Base-by-base conservation (phyloP, 2,797 vertebrate species). In the Crocodylus rhombifer region DNA sequence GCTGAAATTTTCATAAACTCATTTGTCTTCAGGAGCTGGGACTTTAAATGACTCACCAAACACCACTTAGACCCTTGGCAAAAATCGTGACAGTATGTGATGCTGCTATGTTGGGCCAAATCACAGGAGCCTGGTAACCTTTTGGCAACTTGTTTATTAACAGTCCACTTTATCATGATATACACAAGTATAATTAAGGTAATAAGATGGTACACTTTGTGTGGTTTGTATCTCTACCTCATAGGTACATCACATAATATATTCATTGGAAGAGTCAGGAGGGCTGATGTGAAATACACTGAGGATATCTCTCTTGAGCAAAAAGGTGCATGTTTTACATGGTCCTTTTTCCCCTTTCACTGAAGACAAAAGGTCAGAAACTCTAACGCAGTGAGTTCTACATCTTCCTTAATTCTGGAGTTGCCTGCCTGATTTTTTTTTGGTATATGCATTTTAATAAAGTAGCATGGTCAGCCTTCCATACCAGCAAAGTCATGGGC, bases 201-300 rank as follows among this genome's bases (percentile, higher is more conserved):
- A 0, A 4, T 84, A 94, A 28, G 71, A 90, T 96, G 95, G 92
- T 93, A 90, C 82, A n/a, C 79, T 87, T 89, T 51, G 78, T 80
- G 83, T 94, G 90, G 87, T 88, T 96, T 93, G 92, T 93, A 90
- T 90, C 87, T 90, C 25, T 26, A 30, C 84, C 83, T 91, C 87
- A 81, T 81, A 88, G 92, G 86, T 82, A 79, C 89, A 95, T 89
- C 91, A 82, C 78, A 95, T 91, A 80, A 30, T 67, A 90, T 91
- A 92, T 95, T 94, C 95, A 96, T 95, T 91, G 95, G 92, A 96
- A 95, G 93, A 96, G 81, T 92, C 88, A 94, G 90, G 76, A 90
- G 87, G 69, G 93, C 91, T 92, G 85, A 82, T 77, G 93, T 89
- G 77, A 84, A 92, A 89, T 89, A 90, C 76, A n/a, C 69, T 33